A percentile compares a stretch with the other conserved stretches of the same genome.
Conservation (phyloP, 2,888 invertebrate genomes). For the Parnassius smintheus region DNA sequence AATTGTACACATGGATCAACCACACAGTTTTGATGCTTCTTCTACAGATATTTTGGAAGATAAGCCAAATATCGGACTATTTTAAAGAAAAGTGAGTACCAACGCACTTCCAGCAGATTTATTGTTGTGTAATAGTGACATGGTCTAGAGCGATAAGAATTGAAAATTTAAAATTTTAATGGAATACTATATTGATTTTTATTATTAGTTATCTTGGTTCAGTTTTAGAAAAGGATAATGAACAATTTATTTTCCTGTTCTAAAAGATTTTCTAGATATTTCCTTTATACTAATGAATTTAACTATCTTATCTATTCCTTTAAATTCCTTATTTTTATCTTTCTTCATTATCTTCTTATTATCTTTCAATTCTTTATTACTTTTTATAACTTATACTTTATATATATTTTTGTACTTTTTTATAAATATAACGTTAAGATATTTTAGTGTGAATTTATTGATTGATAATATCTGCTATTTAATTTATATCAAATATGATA, state of each 20-base stretch:
- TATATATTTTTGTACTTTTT: too few relatives aligned
- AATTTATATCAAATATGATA: constrained; percentile 20
- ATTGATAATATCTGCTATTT: constrained; percentile 9
- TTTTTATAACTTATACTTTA: too few relatives aligned
- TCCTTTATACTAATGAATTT: neutral
- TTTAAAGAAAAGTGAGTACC: constrained; percentile 72
- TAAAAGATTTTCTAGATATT: neutral
- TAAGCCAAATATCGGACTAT: constrained; percentile 73
- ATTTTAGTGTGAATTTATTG: neutral
- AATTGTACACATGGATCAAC: constrained; percentile 74
- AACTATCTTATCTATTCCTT: neutral
- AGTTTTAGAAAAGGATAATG: too few relatives aligned
- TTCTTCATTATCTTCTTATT: neutral
- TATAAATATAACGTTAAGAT: neutral
- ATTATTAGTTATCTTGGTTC: neutral
- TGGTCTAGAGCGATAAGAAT: neutral
- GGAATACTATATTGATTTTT: neutral
- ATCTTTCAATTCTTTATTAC: too few relatives aligned
- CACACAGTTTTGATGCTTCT: constrained; percentile 71
- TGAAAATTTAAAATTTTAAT: neutral
- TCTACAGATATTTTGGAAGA: constrained; percentile 76
- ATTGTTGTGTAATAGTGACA: constrained; percentile 7
- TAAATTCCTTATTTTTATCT: neutral
- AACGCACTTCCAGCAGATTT: neutral
- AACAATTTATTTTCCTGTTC: neutral